These are phyloP conservation scores for Adelosebastes latens DNA, from an alignment of 2,797 vertebrate species.

Conservation along the genomic window DNA sequence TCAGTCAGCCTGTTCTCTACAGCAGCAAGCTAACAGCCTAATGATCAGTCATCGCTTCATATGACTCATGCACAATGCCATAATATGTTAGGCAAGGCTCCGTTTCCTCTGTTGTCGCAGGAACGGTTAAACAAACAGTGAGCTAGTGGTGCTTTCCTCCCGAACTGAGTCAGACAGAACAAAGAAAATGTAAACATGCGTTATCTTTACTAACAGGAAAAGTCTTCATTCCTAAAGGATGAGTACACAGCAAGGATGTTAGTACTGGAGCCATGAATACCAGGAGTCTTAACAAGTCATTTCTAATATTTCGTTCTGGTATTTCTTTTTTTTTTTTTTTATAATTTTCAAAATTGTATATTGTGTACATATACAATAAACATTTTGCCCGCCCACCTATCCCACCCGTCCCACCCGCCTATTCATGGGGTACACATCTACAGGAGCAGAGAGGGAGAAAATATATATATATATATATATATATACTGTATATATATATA, in stretches of 20 bases:
- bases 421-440: too few species aligned
- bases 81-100: constrained; percentile 59
- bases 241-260: constrained; percentile 9
- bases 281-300: not conserved
- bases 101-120: constrained; percentile 67
- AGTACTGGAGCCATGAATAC: constrained; percentile 15
- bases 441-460: too few species aligned
- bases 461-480: too few species aligned
- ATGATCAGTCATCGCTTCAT: constrained; percentile 39
- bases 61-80: constrained; percentile 57
- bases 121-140: constrained; percentile 73
- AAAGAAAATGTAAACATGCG: constrained; percentile 72
- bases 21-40: not conserved
- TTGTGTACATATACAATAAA: too few species aligned
- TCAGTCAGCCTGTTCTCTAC: not conserved
- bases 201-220: constrained; percentile 60
- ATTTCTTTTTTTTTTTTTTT: not conserved
- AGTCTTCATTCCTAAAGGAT: constrained; percentile 36
- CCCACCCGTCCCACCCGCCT: too few species aligned
- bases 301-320: not conserved
- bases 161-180: constrained; percentile 67
- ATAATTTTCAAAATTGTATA: not conserved
- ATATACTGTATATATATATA: too few species aligned
- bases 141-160: constrained; percentile 60
- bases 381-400: too few species aligned